Conservation (phyloP, 2,888 invertebrate genomes). For the Amitus sp. region DNA sequence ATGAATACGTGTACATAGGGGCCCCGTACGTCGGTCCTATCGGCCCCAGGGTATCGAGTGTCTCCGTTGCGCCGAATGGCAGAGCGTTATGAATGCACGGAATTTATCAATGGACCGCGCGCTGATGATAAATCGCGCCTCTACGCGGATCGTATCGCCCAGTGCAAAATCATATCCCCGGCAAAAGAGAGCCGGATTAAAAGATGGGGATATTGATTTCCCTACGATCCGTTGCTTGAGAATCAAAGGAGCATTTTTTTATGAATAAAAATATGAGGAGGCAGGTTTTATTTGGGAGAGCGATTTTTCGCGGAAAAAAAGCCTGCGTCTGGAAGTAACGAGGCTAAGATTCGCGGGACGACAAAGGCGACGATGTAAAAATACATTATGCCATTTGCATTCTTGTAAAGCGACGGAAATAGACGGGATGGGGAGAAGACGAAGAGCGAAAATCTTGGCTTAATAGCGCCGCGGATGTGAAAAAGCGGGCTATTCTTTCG, state of each 20-base stretch:
- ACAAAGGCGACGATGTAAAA: slow-evolving; percentile 46
- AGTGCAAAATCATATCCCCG: slow-evolving; percentile 52
- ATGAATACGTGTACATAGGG: slow-evolving; percentile 29
- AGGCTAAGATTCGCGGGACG: slow-evolving; percentile 18
- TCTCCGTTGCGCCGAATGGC: no score
- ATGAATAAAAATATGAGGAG: no score
- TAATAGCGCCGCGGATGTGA: slow-evolving; percentile 13
- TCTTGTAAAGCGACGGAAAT: slow-evolving; percentile 50
- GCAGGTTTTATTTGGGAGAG: no score
- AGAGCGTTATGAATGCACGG: slow-evolving; percentile 59
- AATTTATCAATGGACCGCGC: slow-evolving; percentile 64
- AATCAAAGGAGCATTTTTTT: neutral
- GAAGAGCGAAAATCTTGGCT: slow-evolving; percentile 14
- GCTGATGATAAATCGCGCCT: slow-evolving; percentile 60
- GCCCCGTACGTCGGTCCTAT: slow-evolving; percentile 40
- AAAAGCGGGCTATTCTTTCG: neutral
- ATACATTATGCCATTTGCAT: slow-evolving; percentile 50
- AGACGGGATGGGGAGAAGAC: slow-evolving; percentile 26
- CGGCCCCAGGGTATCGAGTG: slow-evolving; percentile 54
- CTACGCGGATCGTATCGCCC: slow-evolving; percentile 50
- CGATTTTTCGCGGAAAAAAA: neutral
- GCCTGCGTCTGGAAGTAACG: no score
- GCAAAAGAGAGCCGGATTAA: slow-evolving; percentile 37
- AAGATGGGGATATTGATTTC: slow-evolving; percentile 16
- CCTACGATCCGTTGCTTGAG: neutral